Percentiles rank a stretch among this genome's conserved stretches.
Conservation (phyloP, 2,888 invertebrate genomes). For the Cryptocephalus moraei region DNA sequence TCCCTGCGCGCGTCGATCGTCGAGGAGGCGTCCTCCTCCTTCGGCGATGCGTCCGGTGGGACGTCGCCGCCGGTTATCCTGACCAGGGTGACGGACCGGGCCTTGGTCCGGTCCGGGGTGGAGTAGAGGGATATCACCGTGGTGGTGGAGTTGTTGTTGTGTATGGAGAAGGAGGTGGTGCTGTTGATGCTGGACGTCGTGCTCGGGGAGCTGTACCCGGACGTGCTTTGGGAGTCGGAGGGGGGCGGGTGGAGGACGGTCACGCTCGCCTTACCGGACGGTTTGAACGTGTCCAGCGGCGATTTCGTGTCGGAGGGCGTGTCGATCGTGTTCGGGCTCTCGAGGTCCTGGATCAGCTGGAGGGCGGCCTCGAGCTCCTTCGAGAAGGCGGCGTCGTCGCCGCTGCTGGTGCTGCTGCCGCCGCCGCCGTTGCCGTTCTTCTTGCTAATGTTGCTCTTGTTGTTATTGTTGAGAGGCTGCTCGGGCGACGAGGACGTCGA, state of each 20-base stretch:
- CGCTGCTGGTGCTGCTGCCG: not conserved
- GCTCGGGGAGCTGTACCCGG: conserved; percentile 42
- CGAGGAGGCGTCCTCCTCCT: not conserved
- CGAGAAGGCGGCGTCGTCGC: conserved; percentile 37
- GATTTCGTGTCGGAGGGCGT: conserved; percentile 27
- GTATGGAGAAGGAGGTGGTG: conserved; percentile 36
- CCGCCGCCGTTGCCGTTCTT: conserved; percentile 28
- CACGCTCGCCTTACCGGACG: conserved; percentile 31
- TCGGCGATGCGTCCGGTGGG: not conserved
- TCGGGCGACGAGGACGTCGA: conserved; percentile 29
- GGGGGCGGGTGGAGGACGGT: conserved; percentile 28
- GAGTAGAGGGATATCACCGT: conserved; percentile 35
- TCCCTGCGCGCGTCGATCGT: not conserved
- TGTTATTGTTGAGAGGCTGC: conserved; percentile 28
- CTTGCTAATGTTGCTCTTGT: conserved; percentile 27
- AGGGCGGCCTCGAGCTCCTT: conserved; percentile 42
- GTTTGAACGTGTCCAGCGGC: conserved; percentile 24
- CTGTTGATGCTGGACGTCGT: conserved; percentile 36
- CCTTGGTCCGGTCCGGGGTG: conserved; percentile 25
- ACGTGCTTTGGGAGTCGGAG: conserved; percentile 39
- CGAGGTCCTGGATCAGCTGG: conserved; percentile 40
- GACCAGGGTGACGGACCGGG: conserved; percentile 38
- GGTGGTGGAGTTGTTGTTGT: conserved; percentile 37
- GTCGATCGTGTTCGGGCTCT: conserved; percentile 41
- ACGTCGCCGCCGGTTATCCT: conserved; percentile 30